These are phyloP conservation scores for Bellardia pandia DNA, from an alignment of 2,888 invertebrate genomes.

Conservation along the genomic window DNA sequence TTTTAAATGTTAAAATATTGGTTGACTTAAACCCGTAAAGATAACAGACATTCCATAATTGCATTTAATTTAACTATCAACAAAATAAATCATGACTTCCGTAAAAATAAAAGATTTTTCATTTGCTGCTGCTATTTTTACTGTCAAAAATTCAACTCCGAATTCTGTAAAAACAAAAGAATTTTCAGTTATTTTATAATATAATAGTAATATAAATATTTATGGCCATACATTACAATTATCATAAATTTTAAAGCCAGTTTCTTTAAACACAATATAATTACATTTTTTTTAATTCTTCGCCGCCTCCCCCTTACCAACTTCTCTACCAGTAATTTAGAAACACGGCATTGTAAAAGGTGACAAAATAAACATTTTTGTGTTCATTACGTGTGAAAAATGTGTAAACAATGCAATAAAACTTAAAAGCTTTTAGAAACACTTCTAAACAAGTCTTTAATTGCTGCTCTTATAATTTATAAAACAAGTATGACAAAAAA, in stretches of 20 bases:
- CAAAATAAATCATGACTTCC: too few species aligned
- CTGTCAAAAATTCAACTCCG: too few species aligned
- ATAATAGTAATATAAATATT: slow-evolving; percentile 1
- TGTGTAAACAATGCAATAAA: slow-evolving; percentile 42
- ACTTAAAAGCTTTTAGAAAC: slow-evolving; percentile 37
- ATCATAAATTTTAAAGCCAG: slow-evolving; percentile 25
- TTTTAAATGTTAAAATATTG: too few species aligned
- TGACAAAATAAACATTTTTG: slow-evolving; percentile 19
- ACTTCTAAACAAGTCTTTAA: slow-evolving; percentile 54
- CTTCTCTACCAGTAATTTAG: background rate
- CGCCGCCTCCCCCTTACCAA: background rate
- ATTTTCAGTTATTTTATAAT: too few species aligned
- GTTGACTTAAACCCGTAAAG: too few species aligned
- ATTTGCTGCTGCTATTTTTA: too few species aligned
- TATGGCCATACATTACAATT: slow-evolving; percentile 17
- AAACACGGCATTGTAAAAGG: background rate
- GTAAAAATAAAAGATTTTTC: too few species aligned
- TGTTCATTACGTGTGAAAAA: slow-evolving; percentile 29
- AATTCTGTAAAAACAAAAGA: too few species aligned
- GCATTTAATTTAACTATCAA: too few species aligned
- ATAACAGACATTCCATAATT: too few species aligned
- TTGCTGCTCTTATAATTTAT: slow-evolving; percentile 26
- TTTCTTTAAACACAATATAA: background rate
- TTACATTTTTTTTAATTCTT: background rate
- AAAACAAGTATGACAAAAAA: background rate